phyloP scores from a whole-genome alignment of 2,888 invertebrate genomes.

The Sarcophaga caerulescens region DNA sequence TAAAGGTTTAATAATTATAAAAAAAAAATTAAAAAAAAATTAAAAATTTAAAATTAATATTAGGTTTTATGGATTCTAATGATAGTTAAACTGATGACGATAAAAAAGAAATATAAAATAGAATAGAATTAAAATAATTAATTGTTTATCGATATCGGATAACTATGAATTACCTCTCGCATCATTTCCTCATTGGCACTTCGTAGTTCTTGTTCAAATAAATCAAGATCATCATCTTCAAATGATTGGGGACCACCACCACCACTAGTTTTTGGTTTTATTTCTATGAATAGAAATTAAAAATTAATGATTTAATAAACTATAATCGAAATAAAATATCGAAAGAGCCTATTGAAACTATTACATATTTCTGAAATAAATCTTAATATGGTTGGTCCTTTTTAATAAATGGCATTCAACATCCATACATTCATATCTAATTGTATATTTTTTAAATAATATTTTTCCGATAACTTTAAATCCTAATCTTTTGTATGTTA shows the following conservation, averaged over 20 bases:
- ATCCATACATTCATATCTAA: too few species aligned
- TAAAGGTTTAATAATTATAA: conserved; percentile 24
- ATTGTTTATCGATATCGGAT: background rate
- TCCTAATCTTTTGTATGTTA: too few species aligned
- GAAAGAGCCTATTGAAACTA: too few species aligned
- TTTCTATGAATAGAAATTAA: conserved; percentile 73
- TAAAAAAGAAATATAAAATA: conserved; percentile 49
- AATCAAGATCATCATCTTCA: conserved; percentile 71
- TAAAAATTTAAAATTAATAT: conserved; percentile 33
- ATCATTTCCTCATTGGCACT: conserved; percentile 79
- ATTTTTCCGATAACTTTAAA: too few species aligned
- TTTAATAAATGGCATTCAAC: too few species aligned
- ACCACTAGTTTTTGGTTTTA: conserved; percentile 75
- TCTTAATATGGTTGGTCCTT: too few species aligned
- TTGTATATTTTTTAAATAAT: too few species aligned
- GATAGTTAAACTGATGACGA: conserved; percentile 77
- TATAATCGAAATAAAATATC: too few species aligned
- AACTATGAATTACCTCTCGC: conserved; percentile 76
- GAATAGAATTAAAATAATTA: background rate
- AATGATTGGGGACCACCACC: conserved; percentile 75
- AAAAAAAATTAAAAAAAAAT: background rate
- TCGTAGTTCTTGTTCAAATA: conserved; percentile 78
- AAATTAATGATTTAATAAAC: conserved; percentile 20
- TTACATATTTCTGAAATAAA: too few species aligned
- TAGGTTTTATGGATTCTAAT: conserved; percentile 72